These are phyloP conservation scores for Rhinoraja longicauda DNA, from an alignment of 2,797 vertebrate species.

Conservation along the genomic window DNA sequence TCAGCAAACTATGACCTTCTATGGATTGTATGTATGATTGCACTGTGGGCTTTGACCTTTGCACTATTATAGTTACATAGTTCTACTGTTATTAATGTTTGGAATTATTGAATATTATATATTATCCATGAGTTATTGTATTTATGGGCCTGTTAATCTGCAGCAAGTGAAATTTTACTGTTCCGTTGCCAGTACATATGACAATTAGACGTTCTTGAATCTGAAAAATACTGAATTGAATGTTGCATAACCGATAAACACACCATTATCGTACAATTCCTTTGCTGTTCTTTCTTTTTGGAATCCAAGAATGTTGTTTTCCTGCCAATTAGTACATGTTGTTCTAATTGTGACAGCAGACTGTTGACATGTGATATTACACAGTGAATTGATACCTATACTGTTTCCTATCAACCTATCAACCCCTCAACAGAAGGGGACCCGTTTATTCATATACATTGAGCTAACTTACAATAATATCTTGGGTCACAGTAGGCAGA, in stretches of 20 bases:
- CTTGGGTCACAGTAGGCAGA: neutral
- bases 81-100: no score
- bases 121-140: no score
- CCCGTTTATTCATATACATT: neutral
- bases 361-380: neutral
- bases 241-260: neutral
- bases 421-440: neutral
- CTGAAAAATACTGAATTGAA: neutral
- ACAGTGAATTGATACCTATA: neutral
- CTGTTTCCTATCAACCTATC: neutral
- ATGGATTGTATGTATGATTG: no score
- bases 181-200: no score
- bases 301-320: neutral
- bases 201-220: no score
- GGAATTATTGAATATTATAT: no score
- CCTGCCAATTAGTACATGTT: neutral
- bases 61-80: no score
- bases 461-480: neutral
- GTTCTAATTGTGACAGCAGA: neutral
- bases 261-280: neutral
- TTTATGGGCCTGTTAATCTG: no score
- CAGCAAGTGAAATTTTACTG: no score
- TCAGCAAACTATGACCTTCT: no score
- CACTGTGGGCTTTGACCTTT: no score
- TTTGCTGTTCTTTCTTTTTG: neutral